phyloP scores from a whole-genome alignment of 2,888 invertebrate genomes.

The Agapetus fuscipes region DNA sequence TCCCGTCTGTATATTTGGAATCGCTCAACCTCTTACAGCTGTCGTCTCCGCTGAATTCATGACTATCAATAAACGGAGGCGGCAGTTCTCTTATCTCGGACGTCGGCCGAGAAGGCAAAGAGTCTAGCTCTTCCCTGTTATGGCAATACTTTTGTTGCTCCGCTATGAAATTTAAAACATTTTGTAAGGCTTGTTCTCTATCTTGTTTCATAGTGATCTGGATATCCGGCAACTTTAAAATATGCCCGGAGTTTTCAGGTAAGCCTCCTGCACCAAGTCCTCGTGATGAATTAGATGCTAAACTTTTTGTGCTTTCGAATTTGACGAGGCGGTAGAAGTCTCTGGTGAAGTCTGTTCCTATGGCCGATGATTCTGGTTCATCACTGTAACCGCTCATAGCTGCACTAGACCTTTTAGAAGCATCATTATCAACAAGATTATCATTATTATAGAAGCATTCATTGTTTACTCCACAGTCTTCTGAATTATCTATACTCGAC shows the following conservation, averaged over 20 bases:
- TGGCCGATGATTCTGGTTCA: constrained; percentile 54
- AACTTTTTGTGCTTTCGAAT: constrained; percentile 70
- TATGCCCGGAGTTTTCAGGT: constrained; percentile 37
- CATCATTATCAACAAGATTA: constrained; percentile 44
- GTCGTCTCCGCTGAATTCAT: constrained; percentile 26
- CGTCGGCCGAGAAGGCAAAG: constrained; percentile 42
- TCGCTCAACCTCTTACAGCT: constrained; percentile 23
- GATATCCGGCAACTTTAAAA: constrained; percentile 36
- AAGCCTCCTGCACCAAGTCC: constrained; percentile 46
- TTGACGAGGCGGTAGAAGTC: constrained; percentile 74
- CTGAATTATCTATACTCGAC: constrained; percentile 43
- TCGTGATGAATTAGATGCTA: constrained; percentile 64
- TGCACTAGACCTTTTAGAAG: constrained; percentile 61
- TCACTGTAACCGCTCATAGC: constrained; percentile 57
- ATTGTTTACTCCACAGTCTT: constrained; percentile 19
- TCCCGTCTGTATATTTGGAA: constrained; percentile 10
- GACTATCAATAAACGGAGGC: constrained; percentile 35
- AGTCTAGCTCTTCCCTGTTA: constrained; percentile 49
- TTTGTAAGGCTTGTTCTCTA: constrained; percentile 60
- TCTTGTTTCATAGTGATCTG: constrained; percentile 46
- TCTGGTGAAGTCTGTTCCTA: constrained; percentile 66
- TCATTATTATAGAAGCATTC: constrained; percentile 28
- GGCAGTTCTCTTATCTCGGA: constrained; percentile 50
- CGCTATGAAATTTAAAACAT: constrained; percentile 64
- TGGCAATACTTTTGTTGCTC: constrained; percentile 66